Base-by-base conservation (phyloP, 2,888 invertebrate genomes). In the Psylliodes chrysocephalus region DNA sequence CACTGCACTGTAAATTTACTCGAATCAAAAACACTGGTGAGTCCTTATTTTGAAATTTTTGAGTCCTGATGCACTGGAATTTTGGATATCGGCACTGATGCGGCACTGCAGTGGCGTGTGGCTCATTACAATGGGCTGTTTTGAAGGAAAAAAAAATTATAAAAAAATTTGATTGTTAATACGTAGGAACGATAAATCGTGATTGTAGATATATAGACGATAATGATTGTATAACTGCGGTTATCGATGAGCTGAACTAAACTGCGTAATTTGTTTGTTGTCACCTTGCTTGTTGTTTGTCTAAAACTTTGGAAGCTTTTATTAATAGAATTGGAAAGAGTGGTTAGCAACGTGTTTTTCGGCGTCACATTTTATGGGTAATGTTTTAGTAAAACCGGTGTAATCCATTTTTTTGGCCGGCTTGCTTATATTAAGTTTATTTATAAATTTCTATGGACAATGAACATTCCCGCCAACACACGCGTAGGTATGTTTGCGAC, bases 21-120 rank as follows among this genome's bases (percentile, higher is more conserved):
- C 19, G 10, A 1, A 10, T 35, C 57, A 25, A 44, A 38, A 25
- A 17, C 38, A 59, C 59, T 59, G 35, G 17, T 33, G 46, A 49
- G 49, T 59, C n/a, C 59, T 59, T 49, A 59, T 38, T 59, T 59
- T 49, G 30, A 15, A 59, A 28, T 59, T 51, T 40, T 59, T 18
- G 17, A 12, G 25, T n/a, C 25, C 15, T 14, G 14, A 56, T 42
- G 33, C 49, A 17, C 49, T 28, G 30, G 22, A 19, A 12, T 49
- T 25, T 38, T 25, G 59, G 10, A 15, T 25, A 5, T 49, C 18
- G 49, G 22, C 17, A 15, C 35, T 57, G 35, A n/a, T 19, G 47
- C 5, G 8, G 22, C 19, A 33, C 12, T 17, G 56, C 46, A 18
- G 25, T 8, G 28, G 28, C 44, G 35, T 10, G 12, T 22, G 57